Percentiles rank a stretch among this genome's conserved stretches.
These are phyloP conservation scores for Saccostrea glomerata DNA, from an alignment of 1,140 invertebrate species.

Conservation along the genomic window DNA sequence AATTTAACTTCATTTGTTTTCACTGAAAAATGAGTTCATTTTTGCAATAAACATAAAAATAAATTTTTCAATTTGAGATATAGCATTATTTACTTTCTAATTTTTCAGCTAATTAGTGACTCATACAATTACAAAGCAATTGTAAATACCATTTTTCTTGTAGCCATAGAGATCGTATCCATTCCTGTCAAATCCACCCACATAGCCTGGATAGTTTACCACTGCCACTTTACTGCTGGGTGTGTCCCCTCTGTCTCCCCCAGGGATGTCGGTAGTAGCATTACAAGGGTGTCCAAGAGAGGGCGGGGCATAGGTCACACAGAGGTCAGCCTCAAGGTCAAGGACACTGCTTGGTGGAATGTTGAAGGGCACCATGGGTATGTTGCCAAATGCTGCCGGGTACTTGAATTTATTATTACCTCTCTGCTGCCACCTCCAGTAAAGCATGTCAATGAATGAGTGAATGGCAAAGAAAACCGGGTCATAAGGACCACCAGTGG, in stretches of 20 bases:
- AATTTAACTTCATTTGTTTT: no score
- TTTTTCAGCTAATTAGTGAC: no score
- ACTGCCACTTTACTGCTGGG: slow-evolving; percentile 39
- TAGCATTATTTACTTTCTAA: no score
- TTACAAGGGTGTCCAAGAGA: slow-evolving; percentile 67
- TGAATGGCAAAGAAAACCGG: slow-evolving; percentile 75
- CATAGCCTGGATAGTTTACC: slow-evolving; percentile 62
- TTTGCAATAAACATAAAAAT: no score
- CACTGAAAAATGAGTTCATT: no score
- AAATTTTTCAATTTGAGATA: no score
- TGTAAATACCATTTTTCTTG: slow-evolving; percentile 63
- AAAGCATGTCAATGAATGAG: slow-evolving; percentile 74
- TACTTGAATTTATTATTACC: slow-evolving; percentile 72
- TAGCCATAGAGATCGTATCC: slow-evolving; percentile 67
- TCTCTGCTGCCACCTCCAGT: slow-evolving; percentile 75
- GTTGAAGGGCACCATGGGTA: slow-evolving; percentile 76
- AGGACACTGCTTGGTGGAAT: slow-evolving; percentile 70
- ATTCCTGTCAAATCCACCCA: slow-evolving; percentile 61
- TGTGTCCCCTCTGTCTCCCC: slow-evolving; percentile 59
- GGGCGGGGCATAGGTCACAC: slow-evolving; percentile 66
- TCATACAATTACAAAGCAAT: no score
- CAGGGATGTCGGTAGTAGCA: background rate
- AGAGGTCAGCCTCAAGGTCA: slow-evolving; percentile 71
- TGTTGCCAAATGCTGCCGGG: slow-evolving; percentile 71
- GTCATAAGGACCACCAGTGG: slow-evolving; percentile 71